Conservation (phyloP, 37 sponge, comb jelly and placozoan species). For the Halichondria panicea region DNA sequence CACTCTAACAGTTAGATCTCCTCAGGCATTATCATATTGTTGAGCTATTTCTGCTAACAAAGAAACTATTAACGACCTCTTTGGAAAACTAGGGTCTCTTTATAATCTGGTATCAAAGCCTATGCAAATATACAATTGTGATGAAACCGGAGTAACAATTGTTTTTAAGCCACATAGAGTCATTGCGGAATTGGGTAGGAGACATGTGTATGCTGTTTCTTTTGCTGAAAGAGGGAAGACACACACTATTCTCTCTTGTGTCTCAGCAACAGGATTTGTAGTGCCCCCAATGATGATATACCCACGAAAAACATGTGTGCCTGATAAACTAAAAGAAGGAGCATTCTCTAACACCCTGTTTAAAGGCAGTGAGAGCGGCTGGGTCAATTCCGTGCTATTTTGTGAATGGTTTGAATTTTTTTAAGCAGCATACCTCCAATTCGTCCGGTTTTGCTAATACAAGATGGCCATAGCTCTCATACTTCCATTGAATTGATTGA, state of each 20-base stretch:
- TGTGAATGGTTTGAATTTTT: slow-evolving; percentile 53
- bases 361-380: slow-evolving; percentile 21
- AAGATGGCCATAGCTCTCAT: slow-evolving; percentile 44
- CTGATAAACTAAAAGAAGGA: slow-evolving; percentile 15
- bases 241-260: slow-evolving; percentile 33
- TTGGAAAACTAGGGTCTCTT: slow-evolving; percentile 31
- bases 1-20: slow-evolving; percentile 13
- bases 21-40: slow-evolving; percentile 48
- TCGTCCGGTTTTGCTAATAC: slow-evolving; percentile 26
- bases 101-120: slow-evolving; percentile 51
- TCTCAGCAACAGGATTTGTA: slow-evolving; percentile 20
- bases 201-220: slow-evolving; percentile 24
- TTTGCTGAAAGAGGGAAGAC: slow-evolving; percentile 43
- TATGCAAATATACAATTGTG: slow-evolving; percentile 47
- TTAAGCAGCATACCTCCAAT: slow-evolving; percentile 23
- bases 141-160: slow-evolving; percentile 34
- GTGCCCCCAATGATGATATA: slow-evolving; percentile 44
- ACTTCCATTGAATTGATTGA: slow-evolving; percentile 35
- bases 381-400: slow-evolving; percentile 26
- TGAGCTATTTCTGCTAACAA: slow-evolving; percentile 30
- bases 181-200: not conserved
- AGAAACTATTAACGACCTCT: slow-evolving; percentile 23
- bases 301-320: slow-evolving; percentile 18
- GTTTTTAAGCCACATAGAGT: slow-evolving; percentile 46
- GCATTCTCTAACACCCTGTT: slow-evolving; percentile 25